Base-by-base conservation (phyloP, 2,888 invertebrate species). In the Smittia sp. region DNA sequence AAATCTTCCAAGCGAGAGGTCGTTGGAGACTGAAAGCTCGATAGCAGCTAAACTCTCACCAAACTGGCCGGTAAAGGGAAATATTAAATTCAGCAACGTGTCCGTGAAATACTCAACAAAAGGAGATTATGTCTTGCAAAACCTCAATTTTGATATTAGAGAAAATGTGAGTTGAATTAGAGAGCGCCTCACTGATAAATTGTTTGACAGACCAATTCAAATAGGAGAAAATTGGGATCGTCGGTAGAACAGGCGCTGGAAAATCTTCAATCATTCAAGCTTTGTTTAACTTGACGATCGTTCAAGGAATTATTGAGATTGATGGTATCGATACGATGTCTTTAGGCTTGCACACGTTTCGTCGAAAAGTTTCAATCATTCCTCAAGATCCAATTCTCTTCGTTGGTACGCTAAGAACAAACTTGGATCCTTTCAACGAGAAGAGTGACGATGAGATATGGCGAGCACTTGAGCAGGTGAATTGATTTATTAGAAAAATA, bases 361-460 rank as follows among this genome's bases (percentile, higher is more conserved):
- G 91, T 74, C 85, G 87, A 0, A 86, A 86, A 77, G 88, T 91
- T 77, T 89, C 90, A 1, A 91, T 91, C 67, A 91, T 91, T 77
- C 88, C 89, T 0, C 88, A 89, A 81, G 88, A 88, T 75, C 88
- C 89, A 0, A 86, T 89, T 6, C 79, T 89, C 4, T 88, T 92
- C 79, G 87, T 88, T 1, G 89, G 89, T 1, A 86, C 87, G 0
- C 77, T 92, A 66, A 84, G 91, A 1, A 86, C 87, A 77, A 92
- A 92, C 79, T 81, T 92, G 77, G 91, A 91, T 80, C 91, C 91
- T 0, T 90, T 90, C 78, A 81, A 85, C 66, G 80, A 84, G 75
- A 87, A 86, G 78, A 83, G 84, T 11, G 91, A 91, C 77, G 83
- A 85, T 3, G 82, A 84, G n/a, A 81, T 92, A 39, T 91, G 90